A percentile compares a stretch with the other conserved stretches of the same genome.
Evolutionary conservation across 2,888 invertebrate genomes (phyloP).

Genomic region (Stenodema calcarata): DNA sequence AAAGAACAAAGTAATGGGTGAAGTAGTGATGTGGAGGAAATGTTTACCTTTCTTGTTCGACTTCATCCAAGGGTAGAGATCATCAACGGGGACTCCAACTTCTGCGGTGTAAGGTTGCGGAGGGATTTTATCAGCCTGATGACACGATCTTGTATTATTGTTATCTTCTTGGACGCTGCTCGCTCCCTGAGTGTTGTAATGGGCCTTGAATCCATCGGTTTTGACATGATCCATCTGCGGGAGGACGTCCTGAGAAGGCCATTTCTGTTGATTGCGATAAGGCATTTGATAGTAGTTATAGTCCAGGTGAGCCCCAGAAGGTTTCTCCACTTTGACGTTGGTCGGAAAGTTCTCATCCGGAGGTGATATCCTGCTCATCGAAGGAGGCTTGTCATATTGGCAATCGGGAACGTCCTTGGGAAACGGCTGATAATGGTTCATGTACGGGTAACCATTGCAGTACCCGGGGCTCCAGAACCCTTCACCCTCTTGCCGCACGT

Average conservation of each 20-base stretch:
- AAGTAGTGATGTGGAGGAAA: not conserved
- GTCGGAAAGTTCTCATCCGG: not conserved
- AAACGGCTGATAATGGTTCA: not conserved
- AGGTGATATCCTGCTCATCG: not conserved
- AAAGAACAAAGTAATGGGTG: too few relatives aligned
- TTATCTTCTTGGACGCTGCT: conserved; percentile 49
- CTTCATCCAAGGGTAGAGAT: conserved; percentile 97
- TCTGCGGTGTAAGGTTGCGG: conserved; percentile 17
- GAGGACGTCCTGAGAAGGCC: conserved; percentile 10
- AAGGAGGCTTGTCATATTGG: not conserved
- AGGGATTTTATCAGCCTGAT: not conserved
- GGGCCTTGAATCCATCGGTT: conserved; percentile 25
- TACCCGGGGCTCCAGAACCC: conserved; percentile 36
- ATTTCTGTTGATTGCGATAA: conserved; percentile 40
- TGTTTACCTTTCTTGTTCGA: conserved; percentile 51
- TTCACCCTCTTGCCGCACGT: conserved; percentile 41
- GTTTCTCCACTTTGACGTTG: conserved; percentile 25
- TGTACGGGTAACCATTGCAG: conserved; percentile 10
- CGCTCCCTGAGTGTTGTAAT: not conserved
- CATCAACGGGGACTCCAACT: conserved; percentile 36
- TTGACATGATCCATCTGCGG: conserved; percentile 5
- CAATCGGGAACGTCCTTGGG: conserved; percentile 26
- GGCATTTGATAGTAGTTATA: conserved; percentile 37
- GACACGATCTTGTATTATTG: conserved; percentile 48
- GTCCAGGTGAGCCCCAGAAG: not conserved